Evolutionary conservation across 2,888 invertebrate genomes (phyloP), one percentile per base, ranked within the genome.

Genomic region (Diaperis boleti): DNA sequence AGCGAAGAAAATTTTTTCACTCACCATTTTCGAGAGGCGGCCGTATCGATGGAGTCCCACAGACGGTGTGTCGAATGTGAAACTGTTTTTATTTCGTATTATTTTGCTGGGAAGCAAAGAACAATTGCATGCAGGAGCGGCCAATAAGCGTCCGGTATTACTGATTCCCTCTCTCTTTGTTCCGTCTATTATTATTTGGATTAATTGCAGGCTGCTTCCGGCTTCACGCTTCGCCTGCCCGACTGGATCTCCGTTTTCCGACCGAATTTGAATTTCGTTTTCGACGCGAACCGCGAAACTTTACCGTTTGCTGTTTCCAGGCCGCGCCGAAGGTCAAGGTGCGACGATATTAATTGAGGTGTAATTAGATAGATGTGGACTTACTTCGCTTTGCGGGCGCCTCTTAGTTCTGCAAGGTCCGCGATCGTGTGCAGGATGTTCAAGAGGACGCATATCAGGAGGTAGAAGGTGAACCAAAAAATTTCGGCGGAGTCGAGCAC

Each of bases 201-300:
- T 75, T 77, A 77, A 77, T 77, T 77, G 74, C 74, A 76, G 66
- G 69, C 71, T 63, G 68, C 71, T 75, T 77, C 76, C 76, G 75
- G 70, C 73, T 72, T 75, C 68, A 75, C 72, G 74, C 72, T 74
- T 68, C 65, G 70, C 54, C 26, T 33, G 26, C n/a, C 18, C 18
- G 54, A 35, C 50, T 44, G 44, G 54, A 59, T 59, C 59, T 59
- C 52, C 59, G 50, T 59, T 39, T 49, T 57, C 57, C 35, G 45
- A 49, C 49, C 39, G 39, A 59, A 59, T 59, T 59, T 59, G 59
- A 49, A 49, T 55, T 55, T 55, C 55, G 44, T 55, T 50, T 37
- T 10, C 10, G 15, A 11, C 35, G 18, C 20, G 35, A 37, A 50
- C 35, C 50, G 33, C 17, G 33, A 50, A 50, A n/a, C 10, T 37